A percentile compares a stretch with the other conserved stretches of the same genome.
phyloP scores from a whole-genome alignment of 2,113 vertebrate species.

The Cromileptes altivelis region DNA sequence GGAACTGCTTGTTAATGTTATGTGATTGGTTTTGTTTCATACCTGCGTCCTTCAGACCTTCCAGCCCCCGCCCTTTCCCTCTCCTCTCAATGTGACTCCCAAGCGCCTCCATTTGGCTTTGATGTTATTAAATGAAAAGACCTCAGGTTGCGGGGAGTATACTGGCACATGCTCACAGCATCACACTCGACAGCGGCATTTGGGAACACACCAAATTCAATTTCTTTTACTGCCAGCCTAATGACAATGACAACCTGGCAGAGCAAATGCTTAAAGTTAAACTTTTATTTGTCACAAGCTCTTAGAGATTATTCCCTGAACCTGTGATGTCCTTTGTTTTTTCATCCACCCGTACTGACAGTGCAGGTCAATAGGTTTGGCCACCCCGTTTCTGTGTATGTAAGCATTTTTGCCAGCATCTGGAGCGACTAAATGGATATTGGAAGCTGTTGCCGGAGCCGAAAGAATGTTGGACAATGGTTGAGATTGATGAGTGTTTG shows the following conservation, averaged over 20 bases:
- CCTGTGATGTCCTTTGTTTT: conserved; percentile 51
- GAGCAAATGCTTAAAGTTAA: conserved; percentile 40
- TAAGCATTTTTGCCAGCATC: conserved; percentile 78
- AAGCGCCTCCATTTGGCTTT: conserved; percentile 35
- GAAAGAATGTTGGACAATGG: conserved; percentile 79
- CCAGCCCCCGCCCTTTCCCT: neutral
- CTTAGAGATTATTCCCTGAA: conserved; percentile 32
- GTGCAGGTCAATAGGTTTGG: conserved; percentile 69
- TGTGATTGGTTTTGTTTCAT: conserved; percentile 20
- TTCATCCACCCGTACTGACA: conserved; percentile 28
- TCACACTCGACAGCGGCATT: conserved; percentile 31
- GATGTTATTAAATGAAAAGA: conserved; percentile 49
- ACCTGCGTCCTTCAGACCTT: conserved; percentile 16
- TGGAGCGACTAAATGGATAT: conserved; percentile 84
- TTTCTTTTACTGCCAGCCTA: conserved; percentile 51
- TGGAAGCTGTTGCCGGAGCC: conserved; percentile 72
- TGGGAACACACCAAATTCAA: conserved; percentile 56
- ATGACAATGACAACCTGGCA: conserved; percentile 28
- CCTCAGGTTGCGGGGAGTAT: conserved; percentile 7
- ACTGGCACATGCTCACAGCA: conserved; percentile 32
- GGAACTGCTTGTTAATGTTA: conserved; percentile 2
- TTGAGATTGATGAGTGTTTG: conserved; percentile 88
- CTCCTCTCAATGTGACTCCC: conserved; percentile 25
- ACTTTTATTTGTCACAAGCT: conserved; percentile 46
- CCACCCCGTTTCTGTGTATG: conserved; percentile 66